Conservation (phyloP, 2,113 vertebrate genomes). For the Phrynosoma platyrhinos region DNA sequence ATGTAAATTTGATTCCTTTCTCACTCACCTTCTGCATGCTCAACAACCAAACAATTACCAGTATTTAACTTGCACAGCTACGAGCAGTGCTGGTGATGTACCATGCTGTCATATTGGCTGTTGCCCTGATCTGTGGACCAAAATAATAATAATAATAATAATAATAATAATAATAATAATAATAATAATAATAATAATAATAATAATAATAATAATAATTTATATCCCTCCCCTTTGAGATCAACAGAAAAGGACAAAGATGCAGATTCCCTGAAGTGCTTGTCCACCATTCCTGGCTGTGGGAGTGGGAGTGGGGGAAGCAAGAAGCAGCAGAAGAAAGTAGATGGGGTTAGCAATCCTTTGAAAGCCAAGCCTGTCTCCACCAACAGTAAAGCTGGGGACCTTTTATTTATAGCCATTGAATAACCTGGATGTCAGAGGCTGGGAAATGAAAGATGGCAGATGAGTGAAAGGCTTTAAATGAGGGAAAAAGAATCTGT, state of each 20-base stretch:
- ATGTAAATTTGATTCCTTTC: constrained; percentile 61
- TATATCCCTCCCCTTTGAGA: no score
- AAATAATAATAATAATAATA: no score
- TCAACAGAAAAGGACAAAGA: neutral
- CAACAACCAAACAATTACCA: constrained; percentile 65
- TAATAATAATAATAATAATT: no score
- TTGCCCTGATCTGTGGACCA: constrained; percentile 30
- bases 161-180: no score
- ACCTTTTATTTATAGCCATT: constrained; percentile 45
- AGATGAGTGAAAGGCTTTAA: neutral
- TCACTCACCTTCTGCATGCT: constrained; percentile 26
- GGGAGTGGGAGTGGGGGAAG: no score
- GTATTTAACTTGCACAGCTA: constrained; percentile 34
- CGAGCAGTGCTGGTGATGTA: neutral
- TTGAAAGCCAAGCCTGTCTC: constrained; percentile 53
- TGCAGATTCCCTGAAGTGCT: constrained; percentile 27
- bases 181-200: no score
- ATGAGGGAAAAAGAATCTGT: neutral
- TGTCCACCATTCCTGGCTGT: constrained; percentile 7
- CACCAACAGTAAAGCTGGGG: constrained; percentile 50
- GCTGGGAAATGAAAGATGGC: neutral
- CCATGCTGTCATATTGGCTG: constrained; percentile 10
- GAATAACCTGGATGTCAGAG: constrained; percentile 45
- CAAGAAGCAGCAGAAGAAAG: constrained; percentile 54
- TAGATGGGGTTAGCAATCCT: constrained; percentile 41